A percentile compares a stretch with the other conserved stretches of the same genome.
Conservation (phyloP, 2,797 vertebrate genomes). For the Gorsachius magnificus region DNA sequence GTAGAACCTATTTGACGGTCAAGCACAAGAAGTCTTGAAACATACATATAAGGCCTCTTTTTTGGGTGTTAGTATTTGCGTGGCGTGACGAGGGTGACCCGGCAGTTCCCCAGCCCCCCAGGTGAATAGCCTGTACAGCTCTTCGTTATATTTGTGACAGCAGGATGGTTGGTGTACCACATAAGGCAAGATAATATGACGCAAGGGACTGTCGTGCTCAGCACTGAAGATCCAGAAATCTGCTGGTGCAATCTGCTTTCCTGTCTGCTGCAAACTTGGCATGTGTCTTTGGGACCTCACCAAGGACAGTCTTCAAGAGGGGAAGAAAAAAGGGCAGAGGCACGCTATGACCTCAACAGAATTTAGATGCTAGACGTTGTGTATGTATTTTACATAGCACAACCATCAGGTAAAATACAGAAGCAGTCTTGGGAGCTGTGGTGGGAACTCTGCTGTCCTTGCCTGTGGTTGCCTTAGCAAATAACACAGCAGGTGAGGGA, state of each 20-base stretch:
- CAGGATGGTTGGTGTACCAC: background rate
- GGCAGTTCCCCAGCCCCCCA: accelerated
- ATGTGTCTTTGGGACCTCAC: background rate
- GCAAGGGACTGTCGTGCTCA: background rate
- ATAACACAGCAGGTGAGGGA: background rate
- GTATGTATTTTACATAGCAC: background rate
- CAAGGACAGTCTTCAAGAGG: background rate
- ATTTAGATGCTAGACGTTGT: background rate
- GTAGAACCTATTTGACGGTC: background rate
- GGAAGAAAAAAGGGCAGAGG: background rate
- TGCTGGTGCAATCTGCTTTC: background rate
- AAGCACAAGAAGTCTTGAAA: background rate
- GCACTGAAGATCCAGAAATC: background rate
- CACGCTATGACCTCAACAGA: background rate
- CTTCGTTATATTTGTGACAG: background rate
- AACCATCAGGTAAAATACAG: background rate
- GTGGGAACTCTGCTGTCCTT: background rate
- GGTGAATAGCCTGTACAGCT: background rate
- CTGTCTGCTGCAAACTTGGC: background rate
- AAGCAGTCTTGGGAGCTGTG: background rate
- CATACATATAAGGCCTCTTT: accelerated
- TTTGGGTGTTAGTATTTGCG: background rate
- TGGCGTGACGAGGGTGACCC: background rate
- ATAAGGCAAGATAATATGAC: background rate
- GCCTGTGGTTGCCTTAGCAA: background rate